phyloP scores from a whole-genome alignment of 2,113 vertebrate genomes.

The Phrynocephalus versicolor region DNA sequence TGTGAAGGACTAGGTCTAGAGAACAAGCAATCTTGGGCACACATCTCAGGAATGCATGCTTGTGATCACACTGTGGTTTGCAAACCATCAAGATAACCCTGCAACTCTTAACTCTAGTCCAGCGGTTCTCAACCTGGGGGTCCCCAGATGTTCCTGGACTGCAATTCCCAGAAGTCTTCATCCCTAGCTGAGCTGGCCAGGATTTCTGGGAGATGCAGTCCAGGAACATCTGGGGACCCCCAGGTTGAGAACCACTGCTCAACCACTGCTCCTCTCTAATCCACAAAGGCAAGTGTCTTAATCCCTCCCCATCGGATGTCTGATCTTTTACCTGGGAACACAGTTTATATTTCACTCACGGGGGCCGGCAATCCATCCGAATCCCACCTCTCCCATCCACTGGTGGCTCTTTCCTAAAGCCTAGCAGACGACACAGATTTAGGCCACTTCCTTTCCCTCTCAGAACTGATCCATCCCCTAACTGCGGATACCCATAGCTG shows the following conservation, averaged over 20 bases:
- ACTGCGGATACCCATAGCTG: background rate
- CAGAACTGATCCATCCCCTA: background rate
- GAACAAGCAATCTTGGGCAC: too few species aligned
- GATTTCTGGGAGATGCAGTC: too few species aligned
- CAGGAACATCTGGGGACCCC: too few species aligned
- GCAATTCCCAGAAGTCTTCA: too few species aligned
- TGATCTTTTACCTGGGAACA: background rate
- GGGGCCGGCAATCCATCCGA: background rate
- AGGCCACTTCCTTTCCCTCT: background rate
- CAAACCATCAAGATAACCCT: background rate
- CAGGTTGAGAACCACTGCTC: too few species aligned
- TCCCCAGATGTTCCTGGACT: too few species aligned
- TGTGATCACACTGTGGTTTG: background rate
- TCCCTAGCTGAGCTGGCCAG: too few species aligned
- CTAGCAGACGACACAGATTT: too few species aligned
- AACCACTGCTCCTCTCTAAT: background rate
- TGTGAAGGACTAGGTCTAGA: background rate
- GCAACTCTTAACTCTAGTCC: background rate
- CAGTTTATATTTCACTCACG: background rate
- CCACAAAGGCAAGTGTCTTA: background rate
- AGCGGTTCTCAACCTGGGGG: too few species aligned
- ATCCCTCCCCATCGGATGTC: background rate
- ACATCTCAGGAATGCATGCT: background rate
- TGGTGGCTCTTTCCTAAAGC: too few species aligned
- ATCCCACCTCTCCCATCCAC: background rate